A percentile compares a stretch with the other conserved stretches of the same genome.
Evolutionary conservation across 2,888 invertebrate genomes (phyloP).

Genomic region (Xestobium rufovillosum): DNA sequence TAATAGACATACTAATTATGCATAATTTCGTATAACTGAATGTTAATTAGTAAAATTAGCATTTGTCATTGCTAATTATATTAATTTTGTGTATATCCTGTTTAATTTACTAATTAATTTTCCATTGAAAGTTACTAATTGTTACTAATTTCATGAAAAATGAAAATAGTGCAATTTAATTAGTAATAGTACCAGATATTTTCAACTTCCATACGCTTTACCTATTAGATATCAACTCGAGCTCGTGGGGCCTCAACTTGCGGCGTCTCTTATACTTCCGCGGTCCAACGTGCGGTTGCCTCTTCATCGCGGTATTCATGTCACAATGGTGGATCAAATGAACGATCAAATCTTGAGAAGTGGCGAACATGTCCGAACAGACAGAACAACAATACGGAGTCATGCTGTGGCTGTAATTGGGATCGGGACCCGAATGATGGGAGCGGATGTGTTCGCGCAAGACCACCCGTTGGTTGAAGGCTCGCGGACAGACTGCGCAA

Average conservation of each 20-base stretch:
- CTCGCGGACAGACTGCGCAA: conserved; percentile 78
- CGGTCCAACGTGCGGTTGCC: conserved; percentile 66
- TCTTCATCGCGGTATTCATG: conserved; percentile 72
- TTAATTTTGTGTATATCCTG: too few species aligned
- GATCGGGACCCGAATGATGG: conserved; percentile 77
- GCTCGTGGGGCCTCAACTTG: conserved; percentile 61
- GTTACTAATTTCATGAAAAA: too few species aligned
- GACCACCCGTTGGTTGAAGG: conserved; percentile 81
- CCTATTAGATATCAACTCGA: conserved; percentile 41
- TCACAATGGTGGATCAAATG: conserved; percentile 82
- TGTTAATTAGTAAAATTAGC: too few species aligned
- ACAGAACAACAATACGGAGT: conserved; percentile 69
- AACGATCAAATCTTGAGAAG: conserved; percentile 69
- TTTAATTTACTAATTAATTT: too few species aligned
- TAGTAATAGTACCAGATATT: too few species aligned
- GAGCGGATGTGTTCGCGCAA: conserved; percentile 77
- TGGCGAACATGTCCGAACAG: conserved; percentile 61
- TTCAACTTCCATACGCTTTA: too few species aligned
- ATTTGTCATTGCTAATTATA: too few species aligned
- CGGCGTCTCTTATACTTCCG: conserved; percentile 74
- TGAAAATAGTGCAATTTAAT: too few species aligned
- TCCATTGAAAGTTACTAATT: too few species aligned
- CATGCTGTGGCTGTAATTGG: conserved; percentile 54
- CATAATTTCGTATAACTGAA: too few species aligned
- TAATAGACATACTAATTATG: too few species aligned